A percentile compares a stretch with the other conserved stretches of the same genome.
Conservation (phyloP, 2,797 vertebrate species). For the Urosaurus nigricauda region DNA sequence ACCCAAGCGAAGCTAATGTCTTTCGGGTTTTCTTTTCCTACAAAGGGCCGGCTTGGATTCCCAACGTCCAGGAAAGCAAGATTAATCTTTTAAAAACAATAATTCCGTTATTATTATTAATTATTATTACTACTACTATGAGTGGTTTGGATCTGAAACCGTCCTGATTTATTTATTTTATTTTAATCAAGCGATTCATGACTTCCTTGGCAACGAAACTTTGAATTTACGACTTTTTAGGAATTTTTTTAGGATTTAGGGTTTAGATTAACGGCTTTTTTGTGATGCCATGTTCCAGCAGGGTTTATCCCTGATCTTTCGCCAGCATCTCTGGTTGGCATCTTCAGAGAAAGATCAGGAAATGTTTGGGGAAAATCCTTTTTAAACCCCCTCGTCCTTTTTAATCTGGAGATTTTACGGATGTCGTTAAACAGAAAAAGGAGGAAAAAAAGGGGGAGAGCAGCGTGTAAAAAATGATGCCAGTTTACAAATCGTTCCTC, state of each 20-base stretch:
- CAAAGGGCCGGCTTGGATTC: background rate
- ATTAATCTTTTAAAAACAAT: background rate
- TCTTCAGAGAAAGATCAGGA: no score
- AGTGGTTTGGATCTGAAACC: background rate
- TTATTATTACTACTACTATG: no score
- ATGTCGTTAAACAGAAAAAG: no score
- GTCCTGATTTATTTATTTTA: background rate
- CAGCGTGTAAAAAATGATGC: background rate
- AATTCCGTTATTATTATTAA: no score
- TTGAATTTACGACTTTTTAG: background rate
- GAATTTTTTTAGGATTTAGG: no score
- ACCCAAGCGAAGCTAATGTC: background rate
- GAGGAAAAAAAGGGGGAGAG: background rate
- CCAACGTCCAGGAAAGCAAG: background rate
- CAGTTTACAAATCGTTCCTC: background rate
- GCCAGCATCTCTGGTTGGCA: no score
- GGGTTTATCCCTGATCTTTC: no score
- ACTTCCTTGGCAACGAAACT: background rate
- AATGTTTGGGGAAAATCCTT: no score
- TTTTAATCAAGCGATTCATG: background rate
- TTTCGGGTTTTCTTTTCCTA: background rate
- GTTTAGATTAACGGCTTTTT: no score
- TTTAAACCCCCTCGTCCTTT: no score
- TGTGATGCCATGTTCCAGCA: no score
- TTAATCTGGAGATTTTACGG: background rate